Evolutionary conservation across 2,113 vertebrate genomes (phyloP), one percentile per base, ranked within the genome.

Genomic region (Colistium nudipinnis): DNA sequence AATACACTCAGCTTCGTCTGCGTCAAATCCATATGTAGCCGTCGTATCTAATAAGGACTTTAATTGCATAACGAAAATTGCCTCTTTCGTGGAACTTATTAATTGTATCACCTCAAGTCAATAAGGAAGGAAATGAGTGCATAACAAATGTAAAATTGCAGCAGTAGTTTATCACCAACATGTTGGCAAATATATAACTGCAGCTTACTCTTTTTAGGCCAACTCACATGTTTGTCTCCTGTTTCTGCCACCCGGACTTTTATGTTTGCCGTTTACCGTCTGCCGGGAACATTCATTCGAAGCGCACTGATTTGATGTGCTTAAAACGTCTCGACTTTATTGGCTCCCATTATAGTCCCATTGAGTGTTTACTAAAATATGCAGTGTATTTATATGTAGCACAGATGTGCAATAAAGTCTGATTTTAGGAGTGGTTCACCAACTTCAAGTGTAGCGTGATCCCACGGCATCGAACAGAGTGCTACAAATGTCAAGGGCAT

Each of bases 371-470:
- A 74, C 60, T 16, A 59, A 53, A 75, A 75, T 31, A 63, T 48
- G 63, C 36, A 59, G 20, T 63, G 39, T 54, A 60, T 76, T 78
- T 77, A 54, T 56, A 47, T 25, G 47, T 49, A 39, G 38, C 68
- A 60, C 66, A 82, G 75, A 64, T 80, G 68, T 48, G 44, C 31
- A n/a, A 36, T 68, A 39, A 69, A 72, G 41, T 39, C 6, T 19
- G 45, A 39, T 62, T 76, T 78, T 51, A 64, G 70, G 31, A 35
- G 72, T 4, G 62, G 80, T 71, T 78, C 27, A 78, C 73, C 57
- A 30, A 25, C 10, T 25, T 56, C 20, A 71, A 68, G 44, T 25
- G 25, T 19, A 56, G 57, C 19, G n/a, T 56, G 52, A 72, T 63
- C 45, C 60, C 45, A 62, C 51, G 70, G 48, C 11, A 49, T 4